phyloP scores from a whole-genome alignment of 2,797 vertebrate species.

The Phalanger gymnotis region DNA sequence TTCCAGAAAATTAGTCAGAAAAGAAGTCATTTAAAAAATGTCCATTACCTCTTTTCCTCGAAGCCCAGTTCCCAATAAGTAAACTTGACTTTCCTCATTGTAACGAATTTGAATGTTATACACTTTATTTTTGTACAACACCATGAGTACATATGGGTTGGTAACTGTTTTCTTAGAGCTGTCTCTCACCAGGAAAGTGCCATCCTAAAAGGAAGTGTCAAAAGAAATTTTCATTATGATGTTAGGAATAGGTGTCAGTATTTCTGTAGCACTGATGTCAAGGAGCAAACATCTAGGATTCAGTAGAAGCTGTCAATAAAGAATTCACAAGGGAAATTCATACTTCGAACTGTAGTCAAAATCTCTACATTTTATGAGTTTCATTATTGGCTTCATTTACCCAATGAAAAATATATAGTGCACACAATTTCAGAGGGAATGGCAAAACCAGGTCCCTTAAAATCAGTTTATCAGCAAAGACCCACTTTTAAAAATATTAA shows the following conservation, averaged over 20 bases:
- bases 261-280: neutral
- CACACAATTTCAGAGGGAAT: neutral
- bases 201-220: constrained; percentile 88
- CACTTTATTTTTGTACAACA: constrained; percentile 94
- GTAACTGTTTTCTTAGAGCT: constrained; percentile 89
- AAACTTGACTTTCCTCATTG: constrained; percentile 83
- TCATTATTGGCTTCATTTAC: neutral
- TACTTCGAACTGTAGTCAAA: neutral
- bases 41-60: constrained; percentile 92
- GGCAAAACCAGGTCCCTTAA: neutral
- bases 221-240: constrained; percentile 15
- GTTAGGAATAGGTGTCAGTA: constrained; percentile 1
- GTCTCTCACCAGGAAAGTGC: constrained; percentile 95
- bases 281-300: neutral
- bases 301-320: neutral
- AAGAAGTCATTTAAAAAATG: neutral
- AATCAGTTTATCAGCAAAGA: neutral
- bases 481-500: constrained; percentile 9
- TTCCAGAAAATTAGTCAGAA: neutral
- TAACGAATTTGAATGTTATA: constrained; percentile 97
- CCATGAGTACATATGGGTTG: constrained; percentile 97
- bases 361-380: too few species aligned
- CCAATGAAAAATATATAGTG: constrained; percentile 13
- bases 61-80: constrained; percentile 92
- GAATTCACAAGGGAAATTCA: neutral